Evolutionary conservation across 1,140 invertebrate genomes (phyloP), one percentile per base, ranked within the genome.

Genomic region (Helicoverpa zea): DNA sequence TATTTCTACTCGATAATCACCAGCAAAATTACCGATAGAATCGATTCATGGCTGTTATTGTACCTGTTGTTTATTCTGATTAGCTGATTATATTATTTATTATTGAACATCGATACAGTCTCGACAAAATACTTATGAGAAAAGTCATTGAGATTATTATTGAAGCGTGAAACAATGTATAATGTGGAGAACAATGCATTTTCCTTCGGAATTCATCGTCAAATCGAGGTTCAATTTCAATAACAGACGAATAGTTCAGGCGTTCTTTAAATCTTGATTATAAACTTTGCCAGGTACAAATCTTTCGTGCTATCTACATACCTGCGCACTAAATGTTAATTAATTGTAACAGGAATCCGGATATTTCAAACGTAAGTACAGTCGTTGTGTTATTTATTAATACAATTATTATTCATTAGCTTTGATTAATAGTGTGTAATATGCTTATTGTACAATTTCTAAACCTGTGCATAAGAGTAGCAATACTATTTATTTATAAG

Each of bases 161-260:
- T 18, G 9, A 18, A 11, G 23, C 16, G 11, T 11, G 23, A 58
- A 16, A 23, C 10, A 23, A 58, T 3, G 56, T 3, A 18, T 9
- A 29, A 23, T 4, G 10, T 23, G 11, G 23, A 58, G n/a, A 58
- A 58, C 56, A 58, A 58, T 23, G 56, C 16, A 58, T 58, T 58
- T 58, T 58, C 56, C 56, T 58, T 11, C 23, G 23, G 56, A 18
- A 16, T n/a, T 43, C 13, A 70, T 70, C 43, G 81, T 82, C 68
- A 56, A 76, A 74, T 78, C 80, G 82, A 82, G 81, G 82, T 73
- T 82, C 73, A 82, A 52, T 30, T 52, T 7, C 30, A 47, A 47
- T 23, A 58, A 58, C 56, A 16, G 14, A 18, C 2, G 23, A 58
- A 58, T 23, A n/a, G 3, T 7, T 54, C 14, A 54, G 52, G n/a